Evolutionary conservation across 2,888 invertebrate genomes (phyloP), one percentile per base, ranked within the genome.

Genomic region (Tetheella fluctuosa): DNA sequence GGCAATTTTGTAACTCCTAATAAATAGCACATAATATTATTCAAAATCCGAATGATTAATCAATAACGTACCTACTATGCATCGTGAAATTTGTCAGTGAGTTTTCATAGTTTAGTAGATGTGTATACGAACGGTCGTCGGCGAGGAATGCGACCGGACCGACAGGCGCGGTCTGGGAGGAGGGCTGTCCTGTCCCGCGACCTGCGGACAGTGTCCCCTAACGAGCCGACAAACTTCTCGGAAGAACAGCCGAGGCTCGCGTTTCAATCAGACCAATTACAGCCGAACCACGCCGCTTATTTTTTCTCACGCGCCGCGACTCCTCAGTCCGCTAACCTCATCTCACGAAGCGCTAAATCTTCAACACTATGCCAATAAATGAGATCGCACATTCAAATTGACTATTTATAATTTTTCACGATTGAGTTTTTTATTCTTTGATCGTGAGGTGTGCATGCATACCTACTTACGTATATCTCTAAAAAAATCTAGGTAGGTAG

Each of bases 251-350:
- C 82, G 81, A 84, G 82, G 76, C 81, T 83, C 88, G 89, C 90
- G 87, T 89, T 91, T 90, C 91, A 91, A 93, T 92, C 90, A 90
- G 85, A 82, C 91, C 91, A 91, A 92, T 92, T 92, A 92, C 89
- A 86, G 87, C 63, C 81, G 79, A 80, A 82, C 80, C 86, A 80
- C 75, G 85, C 82, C 76, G 83, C 80, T 84, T 82, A 85, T 85
- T 87, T 85, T 89, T 90, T 89, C 88, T 86, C 89, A 88, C 81
- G 81, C 74, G 67, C 65, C 60, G 68, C 66, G 68, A 20, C 17
- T 65, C 3, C 25, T 2, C 25, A 73, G 67, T 65, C 71, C 63
- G 62, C 64, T 70, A 76, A 76, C 75, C 76, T 69, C 71, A 69
- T 74, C 71, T 70, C 79, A 69, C 67, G 62, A 65, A 39, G 57